These are phyloP conservation scores for Drosophila prosaltans DNA, from an alignment of 1,140 invertebrate species.

Conservation along the genomic window DNA sequence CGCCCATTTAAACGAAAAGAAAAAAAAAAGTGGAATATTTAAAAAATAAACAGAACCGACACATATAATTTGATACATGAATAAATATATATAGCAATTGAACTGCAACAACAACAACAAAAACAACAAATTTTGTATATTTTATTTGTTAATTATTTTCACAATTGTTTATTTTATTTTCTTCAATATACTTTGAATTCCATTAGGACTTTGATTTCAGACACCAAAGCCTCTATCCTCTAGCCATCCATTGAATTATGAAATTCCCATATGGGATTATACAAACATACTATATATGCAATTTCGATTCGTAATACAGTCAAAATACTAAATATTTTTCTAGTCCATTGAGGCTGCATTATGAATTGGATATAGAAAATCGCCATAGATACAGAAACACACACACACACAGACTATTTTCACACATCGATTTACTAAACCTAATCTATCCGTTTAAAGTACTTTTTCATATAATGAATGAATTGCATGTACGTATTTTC, in stretches of 20 bases:
- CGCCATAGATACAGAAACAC: too few species aligned
- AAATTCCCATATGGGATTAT: too few species aligned
- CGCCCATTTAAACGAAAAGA: conserved; percentile 44
- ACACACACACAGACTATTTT: too few species aligned
- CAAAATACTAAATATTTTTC: not conserved
- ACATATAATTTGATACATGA: conserved; percentile 15
- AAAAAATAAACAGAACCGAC: conserved; percentile 56
- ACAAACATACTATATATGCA: too few species aligned
- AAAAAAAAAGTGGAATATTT: conserved; percentile 27
- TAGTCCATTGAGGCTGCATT: not conserved
- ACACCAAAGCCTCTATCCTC: not conserved
- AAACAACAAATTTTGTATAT: not conserved
- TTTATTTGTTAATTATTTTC: not conserved
- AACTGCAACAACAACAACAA: not conserved
- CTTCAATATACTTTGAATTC: not conserved
- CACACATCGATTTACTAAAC: too few species aligned
- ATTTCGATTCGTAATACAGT: not conserved
- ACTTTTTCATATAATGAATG: conserved; percentile 18
- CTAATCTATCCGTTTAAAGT: not conserved
- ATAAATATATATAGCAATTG: conserved; percentile 10
- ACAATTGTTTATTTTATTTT: not conserved
- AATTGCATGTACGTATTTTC: conserved; percentile 17
- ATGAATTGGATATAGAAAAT: too few species aligned
- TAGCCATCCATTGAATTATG: too few species aligned
- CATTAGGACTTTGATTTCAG: not conserved